Base-by-base conservation (phyloP, 1,140 invertebrate genomes). In the Phocides pigmalion region DNA sequence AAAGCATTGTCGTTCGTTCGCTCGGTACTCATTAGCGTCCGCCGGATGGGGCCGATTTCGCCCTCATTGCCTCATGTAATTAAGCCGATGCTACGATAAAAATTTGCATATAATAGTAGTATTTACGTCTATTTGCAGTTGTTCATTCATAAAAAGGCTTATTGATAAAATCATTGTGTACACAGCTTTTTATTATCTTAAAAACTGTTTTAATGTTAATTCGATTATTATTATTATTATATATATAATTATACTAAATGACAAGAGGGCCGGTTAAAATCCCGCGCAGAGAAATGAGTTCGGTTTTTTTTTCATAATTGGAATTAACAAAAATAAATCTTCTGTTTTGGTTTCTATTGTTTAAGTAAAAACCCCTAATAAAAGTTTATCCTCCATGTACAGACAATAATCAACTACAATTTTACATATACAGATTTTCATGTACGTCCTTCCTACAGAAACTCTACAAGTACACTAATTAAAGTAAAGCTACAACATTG, bases 31-130 rank as follows among this genome's bases (percentile, higher is more conserved):
- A 28, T 63, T 22, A 28, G 35, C 66, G 37, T 64, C 32, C 49
- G 53, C 62, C 79, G 82, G 82, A 85, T 78, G 64, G 72, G 66
- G 67, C 47, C 76, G 63, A 83, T 82, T 85, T 76, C 66, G 62
- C 46, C 53, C 70, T 66, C 74, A 78, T 79, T 81, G 76, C 56
- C 50, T 62, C 37, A 61, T 37, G 58, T 61, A 84, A 84, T 84
- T 84, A 84, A 78, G 68, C 6, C 68, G 81, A 83, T 81, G 46
- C 59, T 74, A 39, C 63, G 79, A 80, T 85, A 81, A 67, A 41
- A 46, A 84, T 86, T 84, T 72, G 78, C 83, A 86, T 86, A 84
- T 76, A 84, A 86, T 86, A 54, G 69, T 42, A 35, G 54, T 66
- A 62, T 65, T 68, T 74, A 64, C 44, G 50, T 50, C 46, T 64